Evolutionary conservation across 2,797 vertebrate genomes (phyloP).

Genomic region (Gallinago nigripennis): DNA sequence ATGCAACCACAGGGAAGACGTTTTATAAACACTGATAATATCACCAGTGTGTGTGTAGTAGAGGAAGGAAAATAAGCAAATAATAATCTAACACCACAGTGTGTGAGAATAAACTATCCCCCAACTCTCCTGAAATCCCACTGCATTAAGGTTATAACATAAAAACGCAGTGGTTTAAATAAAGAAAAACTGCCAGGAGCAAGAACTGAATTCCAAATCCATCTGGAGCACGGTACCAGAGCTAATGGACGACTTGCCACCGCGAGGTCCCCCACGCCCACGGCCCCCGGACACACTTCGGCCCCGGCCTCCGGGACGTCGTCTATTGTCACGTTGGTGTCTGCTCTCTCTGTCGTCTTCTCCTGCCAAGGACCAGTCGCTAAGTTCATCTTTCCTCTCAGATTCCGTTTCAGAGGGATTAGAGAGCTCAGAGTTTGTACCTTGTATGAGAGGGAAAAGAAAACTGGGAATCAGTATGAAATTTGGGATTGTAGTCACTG

Average conservation of each 20-base stretch:
- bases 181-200: not conserved
- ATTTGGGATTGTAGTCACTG: not conserved
- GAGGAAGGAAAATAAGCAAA: not conserved
- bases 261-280: constrained; percentile 87
- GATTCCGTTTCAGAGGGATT: constrained; percentile 97
- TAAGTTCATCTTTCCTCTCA: constrained; percentile 94
- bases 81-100: fast-evolving
- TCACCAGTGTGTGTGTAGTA: not conserved
- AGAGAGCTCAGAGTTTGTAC: constrained; percentile 95
- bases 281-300: constrained; percentile 87
- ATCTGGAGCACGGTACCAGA: constrained; percentile 80
- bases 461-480: not conserved
- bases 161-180: not conserved
- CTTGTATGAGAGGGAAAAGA: constrained; percentile 70
- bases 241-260: constrained; percentile 86
- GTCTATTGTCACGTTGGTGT: constrained; percentile 82
- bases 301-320: constrained; percentile 86
- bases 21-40: not conserved
- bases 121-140: not conserved
- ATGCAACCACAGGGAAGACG: not conserved
- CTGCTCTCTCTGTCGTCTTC: constrained; percentile 88
- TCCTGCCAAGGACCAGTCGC: constrained; percentile 95
- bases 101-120: not conserved
- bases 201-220: not conserved
- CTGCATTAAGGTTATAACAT: fast-evolving